Percentiles rank a stretch among this genome's conserved stretches.
Evolutionary conservation across 1,140 invertebrate species (phyloP).

Genomic region (Hyphantria cunea): DNA sequence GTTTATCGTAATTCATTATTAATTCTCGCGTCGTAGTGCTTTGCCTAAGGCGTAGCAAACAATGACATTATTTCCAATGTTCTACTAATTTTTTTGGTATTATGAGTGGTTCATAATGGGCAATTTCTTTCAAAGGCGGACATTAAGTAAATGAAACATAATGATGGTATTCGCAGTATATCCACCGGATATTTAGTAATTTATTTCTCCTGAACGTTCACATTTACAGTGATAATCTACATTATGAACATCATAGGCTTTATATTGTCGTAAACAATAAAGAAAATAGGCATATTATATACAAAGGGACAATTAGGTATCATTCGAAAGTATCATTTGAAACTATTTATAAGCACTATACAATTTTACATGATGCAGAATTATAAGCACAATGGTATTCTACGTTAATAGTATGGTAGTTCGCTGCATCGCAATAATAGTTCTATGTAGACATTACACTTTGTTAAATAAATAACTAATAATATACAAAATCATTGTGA

Average conservation of each 20-base stretch:
- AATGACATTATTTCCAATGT: too few relatives aligned
- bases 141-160: conserved; percentile 63
- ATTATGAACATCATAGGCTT: conserved; percentile 74
- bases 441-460: conserved; percentile 33
- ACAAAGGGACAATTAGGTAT: conserved; percentile 58
- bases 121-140: too few relatives aligned
- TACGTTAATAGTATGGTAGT: conserved; percentile 46
- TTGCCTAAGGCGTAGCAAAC: too few relatives aligned
- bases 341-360: conserved; percentile 78
- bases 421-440: conserved; percentile 36
- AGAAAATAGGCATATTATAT: conserved; percentile 70
- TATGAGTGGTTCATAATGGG: too few relatives aligned
- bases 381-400: conserved; percentile 59
- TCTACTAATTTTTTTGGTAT: too few relatives aligned
- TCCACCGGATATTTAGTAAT: conserved; percentile 72
- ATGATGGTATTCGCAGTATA: conserved; percentile 69
- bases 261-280: conserved; percentile 74
- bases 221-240: conserved; percentile 73
- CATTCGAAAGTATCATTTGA: conserved; percentile 51
- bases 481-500: conserved; percentile 37
- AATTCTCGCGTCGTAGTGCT: neutral
- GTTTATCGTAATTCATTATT: neutral
- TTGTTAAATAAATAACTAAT: conserved; percentile 37
- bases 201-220: conserved; percentile 69
- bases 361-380: conserved; percentile 72